Base-by-base conservation (phyloP, 2,888 invertebrate species). In the Acanthoscelides obtectus region DNA sequence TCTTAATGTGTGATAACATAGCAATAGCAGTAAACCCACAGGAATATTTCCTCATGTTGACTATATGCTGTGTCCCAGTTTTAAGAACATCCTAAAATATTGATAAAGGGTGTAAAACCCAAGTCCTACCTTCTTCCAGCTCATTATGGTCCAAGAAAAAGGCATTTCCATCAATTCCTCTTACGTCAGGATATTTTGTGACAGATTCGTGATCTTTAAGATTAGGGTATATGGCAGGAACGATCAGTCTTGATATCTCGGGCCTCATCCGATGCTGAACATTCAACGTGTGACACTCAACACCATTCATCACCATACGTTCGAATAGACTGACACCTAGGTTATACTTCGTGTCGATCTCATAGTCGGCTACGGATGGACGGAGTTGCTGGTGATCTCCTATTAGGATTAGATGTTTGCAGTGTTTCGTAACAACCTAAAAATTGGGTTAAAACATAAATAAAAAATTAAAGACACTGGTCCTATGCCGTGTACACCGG, bases 191-290 rank as follows among this genome's bases (percentile, higher is more conserved):
- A 81, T 91, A 91, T 0, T 80, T 69, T 0, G 80, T 70, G 0
- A 94, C 93, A 0, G 85, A 87, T 0, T 85, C 82, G 77, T 92
- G 90, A 81, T 91, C 89, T 69, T 88, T 79, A 68, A 95, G 81
- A 20, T 84, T 83, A 0, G 88, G 85, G 81, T 96, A 96, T 75
- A 96, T 91, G 0, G 86, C 82, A 0, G 93, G 93, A 5, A 90
- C 89, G 0, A 92, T 83, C 0, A 92, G 79, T 22, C 83, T 81
- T 76, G 90, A 88, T 75, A 93, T 90, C 79, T 89, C 88, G 0
- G 90, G 89, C 20, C 93, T 86, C 95, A 95, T 95, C 68, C 95
- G 87, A 77, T 94, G 91, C 80, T 96, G 96, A 0, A 88, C 88
- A 20, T 88, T 86, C 0, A 90, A 88, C 27, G 78, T 78, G 71